These are phyloP conservation scores for Lasioglossum villosulum DNA, from an alignment of 2,888 invertebrate species.

Conservation along the genomic window DNA sequence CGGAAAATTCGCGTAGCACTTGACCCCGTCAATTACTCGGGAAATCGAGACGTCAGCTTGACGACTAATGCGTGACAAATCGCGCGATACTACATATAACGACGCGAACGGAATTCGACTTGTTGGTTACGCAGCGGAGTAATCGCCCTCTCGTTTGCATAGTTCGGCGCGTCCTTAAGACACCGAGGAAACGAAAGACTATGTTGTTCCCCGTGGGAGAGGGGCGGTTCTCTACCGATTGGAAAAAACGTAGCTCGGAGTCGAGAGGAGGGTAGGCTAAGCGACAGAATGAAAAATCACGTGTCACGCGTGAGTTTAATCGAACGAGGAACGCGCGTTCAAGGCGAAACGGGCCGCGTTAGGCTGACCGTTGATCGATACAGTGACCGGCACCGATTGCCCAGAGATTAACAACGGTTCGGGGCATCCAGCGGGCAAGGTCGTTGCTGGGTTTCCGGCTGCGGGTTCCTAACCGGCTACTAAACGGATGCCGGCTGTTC, in stretches of 20 bases:
- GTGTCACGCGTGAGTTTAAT: slow-evolving; percentile 50
- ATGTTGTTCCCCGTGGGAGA: neutral
- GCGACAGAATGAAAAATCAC: slow-evolving; percentile 65
- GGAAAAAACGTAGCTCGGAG: neutral
- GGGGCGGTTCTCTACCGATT: neutral
- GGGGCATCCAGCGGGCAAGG: slow-evolving; percentile 39
- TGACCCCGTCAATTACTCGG: neutral
- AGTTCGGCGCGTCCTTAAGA: too few relatives aligned
- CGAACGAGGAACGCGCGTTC: slow-evolving; percentile 50
- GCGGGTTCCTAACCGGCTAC: slow-evolving; percentile 38
- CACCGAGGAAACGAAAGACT: neutral
- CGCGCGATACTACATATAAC: neutral
- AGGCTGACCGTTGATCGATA: slow-evolving; percentile 63
- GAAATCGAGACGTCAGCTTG: neutral
- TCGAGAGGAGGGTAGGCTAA: neutral
- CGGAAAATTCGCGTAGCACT: neutral
- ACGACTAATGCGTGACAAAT: neutral
- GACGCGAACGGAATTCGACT: neutral
- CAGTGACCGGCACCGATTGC: slow-evolving; percentile 58
- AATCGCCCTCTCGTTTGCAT: neutral
- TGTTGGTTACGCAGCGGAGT: neutral
- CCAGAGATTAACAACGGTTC: slow-evolving; percentile 70
- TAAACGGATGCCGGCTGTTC: slow-evolving; percentile 1
- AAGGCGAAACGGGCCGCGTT: slow-evolving; percentile 33
- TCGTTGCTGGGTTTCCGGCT: slow-evolving; percentile 40